Evolutionary conservation across 2,888 invertebrate species (phyloP).

Genomic region (Xylophagus ater): DNA sequence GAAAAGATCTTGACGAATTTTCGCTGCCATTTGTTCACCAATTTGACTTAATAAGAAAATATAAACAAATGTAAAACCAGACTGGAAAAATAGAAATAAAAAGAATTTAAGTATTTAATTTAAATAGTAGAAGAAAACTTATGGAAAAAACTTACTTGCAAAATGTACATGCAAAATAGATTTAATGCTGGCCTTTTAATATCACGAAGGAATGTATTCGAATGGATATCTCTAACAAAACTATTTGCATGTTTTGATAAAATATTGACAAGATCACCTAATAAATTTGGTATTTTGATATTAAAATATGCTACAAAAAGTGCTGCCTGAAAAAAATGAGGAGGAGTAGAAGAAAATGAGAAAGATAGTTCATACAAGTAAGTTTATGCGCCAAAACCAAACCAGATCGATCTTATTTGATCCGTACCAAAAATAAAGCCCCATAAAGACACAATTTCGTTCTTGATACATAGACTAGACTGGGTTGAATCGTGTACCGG

Average conservation of each 20-base stretch:
- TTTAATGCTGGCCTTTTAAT: conserved; percentile 32
- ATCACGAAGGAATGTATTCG: conserved; percentile 33
- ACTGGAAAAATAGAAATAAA: conserved; percentile 45
- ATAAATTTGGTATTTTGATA: conserved; percentile 74
- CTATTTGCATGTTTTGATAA: conserved; percentile 48
- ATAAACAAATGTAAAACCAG: conserved; percentile 78
- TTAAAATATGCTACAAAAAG: conserved; percentile 77
- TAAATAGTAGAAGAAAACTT: conserved; percentile 5
- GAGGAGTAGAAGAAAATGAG: conserved; percentile 1
- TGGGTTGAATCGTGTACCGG: too few species aligned
- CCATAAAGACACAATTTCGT: too few species aligned
- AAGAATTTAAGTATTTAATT: not conserved
- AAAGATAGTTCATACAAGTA: too few species aligned
- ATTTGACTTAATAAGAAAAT: conserved; percentile 77
- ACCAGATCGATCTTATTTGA: too few species aligned
- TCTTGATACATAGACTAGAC: too few species aligned
- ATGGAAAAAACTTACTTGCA: conserved; percentile 25
- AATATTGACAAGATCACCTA: conserved; percentile 75
- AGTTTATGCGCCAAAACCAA: too few species aligned
- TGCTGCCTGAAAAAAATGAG: conserved; percentile 56
- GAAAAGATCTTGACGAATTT: conserved; percentile 73
- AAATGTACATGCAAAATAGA: conserved; percentile 33
- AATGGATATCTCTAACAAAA: conserved; percentile 31
- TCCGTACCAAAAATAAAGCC: too few species aligned
- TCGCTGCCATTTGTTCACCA: conserved; percentile 76